A percentile compares a stretch with the other conserved stretches of the same genome.
phyloP scores from a whole-genome alignment of 2,888 invertebrate genomes.

The Callyntrura sp. region DNA sequence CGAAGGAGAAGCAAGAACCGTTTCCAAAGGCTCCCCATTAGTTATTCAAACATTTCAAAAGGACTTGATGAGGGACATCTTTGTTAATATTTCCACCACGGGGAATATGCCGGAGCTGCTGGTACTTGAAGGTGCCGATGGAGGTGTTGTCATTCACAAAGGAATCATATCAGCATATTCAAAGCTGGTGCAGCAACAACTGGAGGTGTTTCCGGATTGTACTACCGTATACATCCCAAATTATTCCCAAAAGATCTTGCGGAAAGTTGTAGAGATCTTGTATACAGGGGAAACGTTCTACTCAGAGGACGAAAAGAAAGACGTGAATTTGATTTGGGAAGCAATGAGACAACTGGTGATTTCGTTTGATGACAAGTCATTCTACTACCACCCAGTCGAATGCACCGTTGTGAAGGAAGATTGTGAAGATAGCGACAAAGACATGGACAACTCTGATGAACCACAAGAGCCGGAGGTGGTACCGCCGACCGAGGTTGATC shows the following conservation, averaged over 20 bases:
- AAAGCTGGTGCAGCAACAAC: constrained; percentile 6
- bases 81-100: not conserved
- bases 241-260: constrained; percentile 16
- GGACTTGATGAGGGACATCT: not conserved
- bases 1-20: too few relatives aligned
- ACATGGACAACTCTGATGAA: too few relatives aligned
- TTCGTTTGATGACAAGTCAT: not conserved
- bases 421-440: too few relatives aligned
- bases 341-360: constrained; percentile 47
- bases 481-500: constrained; percentile 7
- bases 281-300: constrained; percentile 57
- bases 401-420: constrained; percentile 1
- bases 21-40: not conserved
- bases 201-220: constrained; percentile 23
- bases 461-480: not conserved
- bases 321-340: constrained; percentile 13
- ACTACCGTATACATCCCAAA: constrained; percentile 26
- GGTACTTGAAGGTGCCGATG: not conserved
- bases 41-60: not conserved
- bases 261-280: constrained; percentile 36
- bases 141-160: constrained; percentile 47
- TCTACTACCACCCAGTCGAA: constrained; percentile 25
- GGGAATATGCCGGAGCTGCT: not conserved
- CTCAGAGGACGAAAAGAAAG: constrained; percentile 10
- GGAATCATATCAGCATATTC: constrained; percentile 34